Conservation (phyloP, 2,113 vertebrate species). For the Pachypanchax playfairii region DNA sequence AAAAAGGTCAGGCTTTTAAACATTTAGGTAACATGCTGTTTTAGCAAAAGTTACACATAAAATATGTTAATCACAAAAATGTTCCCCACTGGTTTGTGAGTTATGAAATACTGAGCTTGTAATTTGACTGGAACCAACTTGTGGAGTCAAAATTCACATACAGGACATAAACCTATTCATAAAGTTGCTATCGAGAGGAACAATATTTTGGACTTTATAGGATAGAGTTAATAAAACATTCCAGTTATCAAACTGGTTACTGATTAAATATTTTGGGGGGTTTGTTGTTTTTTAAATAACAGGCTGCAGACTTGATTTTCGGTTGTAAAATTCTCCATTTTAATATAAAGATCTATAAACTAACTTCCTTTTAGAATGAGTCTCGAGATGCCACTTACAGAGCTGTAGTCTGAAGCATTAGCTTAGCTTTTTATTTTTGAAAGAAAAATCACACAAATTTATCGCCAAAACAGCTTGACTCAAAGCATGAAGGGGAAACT, state of each 20-base stretch:
- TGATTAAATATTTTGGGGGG: background rate
- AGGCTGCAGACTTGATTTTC: background rate
- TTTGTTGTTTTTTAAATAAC: background rate
- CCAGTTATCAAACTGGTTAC: background rate
- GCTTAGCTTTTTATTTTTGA: background rate
- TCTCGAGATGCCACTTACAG: background rate
- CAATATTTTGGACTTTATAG: background rate
- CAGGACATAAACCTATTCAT: background rate
- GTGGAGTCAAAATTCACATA: background rate
- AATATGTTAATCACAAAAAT: no score
- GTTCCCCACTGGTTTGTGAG: background rate
- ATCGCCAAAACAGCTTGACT: background rate
- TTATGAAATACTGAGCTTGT: background rate
- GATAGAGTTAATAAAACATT: no score
- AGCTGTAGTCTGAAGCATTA: background rate
- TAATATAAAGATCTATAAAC: background rate
- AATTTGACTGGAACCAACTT: no score
- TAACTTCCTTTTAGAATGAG: background rate
- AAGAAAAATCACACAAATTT: background rate
- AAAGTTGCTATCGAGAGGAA: no score
- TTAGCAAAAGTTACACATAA: no score
- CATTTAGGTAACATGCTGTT: no score
- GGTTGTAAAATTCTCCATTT: background rate
- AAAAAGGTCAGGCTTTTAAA: background rate
- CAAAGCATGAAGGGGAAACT: background rate